phyloP scores from a whole-genome alignment of 2,888 invertebrate species.

The Oscheius sp. region DNA sequence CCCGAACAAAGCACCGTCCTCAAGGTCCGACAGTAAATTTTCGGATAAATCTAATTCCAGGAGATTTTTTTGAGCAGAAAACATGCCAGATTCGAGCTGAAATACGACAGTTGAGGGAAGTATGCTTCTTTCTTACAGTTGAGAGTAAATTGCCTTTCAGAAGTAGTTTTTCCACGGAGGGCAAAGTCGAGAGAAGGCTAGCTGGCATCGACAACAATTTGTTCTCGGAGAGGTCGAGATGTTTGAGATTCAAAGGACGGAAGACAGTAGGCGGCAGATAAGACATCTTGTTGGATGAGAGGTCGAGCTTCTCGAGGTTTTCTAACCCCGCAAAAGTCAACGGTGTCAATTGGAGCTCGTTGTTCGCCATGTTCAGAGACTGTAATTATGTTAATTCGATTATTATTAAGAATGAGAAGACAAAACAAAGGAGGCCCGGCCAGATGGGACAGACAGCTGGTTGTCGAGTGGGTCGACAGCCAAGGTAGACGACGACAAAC shows the following conservation, averaged over 20 bases:
- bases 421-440: not conserved
- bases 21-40: constrained; percentile 55
- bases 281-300: constrained; percentile 47
- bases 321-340: constrained; percentile 49
- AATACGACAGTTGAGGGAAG: constrained; percentile 7
- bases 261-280: constrained; percentile 56
- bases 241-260: constrained; percentile 38
- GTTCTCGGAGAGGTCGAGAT: constrained; percentile 49
- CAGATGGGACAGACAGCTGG: constrained; percentile 17
- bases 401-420: constrained; percentile 17
- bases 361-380: constrained; percentile 48
- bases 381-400: constrained; percentile 41
- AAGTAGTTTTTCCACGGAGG: constrained; percentile 37
- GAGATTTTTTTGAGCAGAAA: constrained; percentile 46
- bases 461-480: constrained; percentile 12
- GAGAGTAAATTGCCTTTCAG: constrained; percentile 48
- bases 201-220: constrained; percentile 53
- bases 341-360: constrained; percentile 51
- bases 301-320: constrained; percentile 40
- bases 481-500: constrained; percentile 37
- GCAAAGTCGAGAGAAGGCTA: constrained; percentile 43
- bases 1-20: constrained; percentile 53
- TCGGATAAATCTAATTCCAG: constrained; percentile 47
- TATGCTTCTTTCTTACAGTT: constrained; percentile 45
- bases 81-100: constrained; percentile 61